Percentiles rank a stretch among this genome's conserved stretches.
phyloP scores from a whole-genome alignment of 1,140 invertebrate genomes.

The Nylanderia fulva region DNA sequence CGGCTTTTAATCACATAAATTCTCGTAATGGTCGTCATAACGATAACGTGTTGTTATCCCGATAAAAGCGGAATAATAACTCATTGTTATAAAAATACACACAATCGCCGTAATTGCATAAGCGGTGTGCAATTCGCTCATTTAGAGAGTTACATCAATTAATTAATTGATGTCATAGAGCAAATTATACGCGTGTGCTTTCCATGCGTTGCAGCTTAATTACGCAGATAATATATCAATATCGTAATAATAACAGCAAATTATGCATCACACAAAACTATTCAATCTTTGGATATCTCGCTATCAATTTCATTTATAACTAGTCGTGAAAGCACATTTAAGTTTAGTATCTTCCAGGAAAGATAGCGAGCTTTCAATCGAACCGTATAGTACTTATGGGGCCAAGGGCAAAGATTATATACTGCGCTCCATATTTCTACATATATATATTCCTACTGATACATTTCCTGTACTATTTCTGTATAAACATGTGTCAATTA shows the following conservation, averaged over 20 bases:
- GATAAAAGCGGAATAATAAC: not conserved
- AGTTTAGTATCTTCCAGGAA: constrained; percentile 42
- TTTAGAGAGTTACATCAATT: not conserved
- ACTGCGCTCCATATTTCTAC: constrained; percentile 67
- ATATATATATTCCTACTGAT: not conserved
- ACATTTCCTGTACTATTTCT: not conserved
- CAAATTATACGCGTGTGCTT: not conserved
- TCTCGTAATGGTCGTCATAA: not conserved
- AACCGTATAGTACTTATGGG: constrained; percentile 49
- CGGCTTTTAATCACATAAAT: not conserved
- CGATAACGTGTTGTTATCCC: not conserved
- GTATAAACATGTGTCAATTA: not conserved
- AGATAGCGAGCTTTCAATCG: constrained; percentile 54
- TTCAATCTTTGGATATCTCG: not conserved
- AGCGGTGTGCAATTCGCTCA: not conserved
- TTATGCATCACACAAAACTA: not conserved
- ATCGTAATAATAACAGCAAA: not conserved
- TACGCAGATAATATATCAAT: not conserved
- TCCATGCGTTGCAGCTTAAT: not conserved
- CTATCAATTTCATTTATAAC: constrained; percentile 3
- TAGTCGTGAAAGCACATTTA: constrained; percentile 36
- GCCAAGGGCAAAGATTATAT: constrained; percentile 70
- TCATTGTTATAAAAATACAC: not conserved
- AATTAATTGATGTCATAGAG: constrained; percentile 17
- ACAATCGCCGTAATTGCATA: not conserved